Conservation (phyloP, 2,888 invertebrate genomes). For the Sympetrum striolatum region DNA sequence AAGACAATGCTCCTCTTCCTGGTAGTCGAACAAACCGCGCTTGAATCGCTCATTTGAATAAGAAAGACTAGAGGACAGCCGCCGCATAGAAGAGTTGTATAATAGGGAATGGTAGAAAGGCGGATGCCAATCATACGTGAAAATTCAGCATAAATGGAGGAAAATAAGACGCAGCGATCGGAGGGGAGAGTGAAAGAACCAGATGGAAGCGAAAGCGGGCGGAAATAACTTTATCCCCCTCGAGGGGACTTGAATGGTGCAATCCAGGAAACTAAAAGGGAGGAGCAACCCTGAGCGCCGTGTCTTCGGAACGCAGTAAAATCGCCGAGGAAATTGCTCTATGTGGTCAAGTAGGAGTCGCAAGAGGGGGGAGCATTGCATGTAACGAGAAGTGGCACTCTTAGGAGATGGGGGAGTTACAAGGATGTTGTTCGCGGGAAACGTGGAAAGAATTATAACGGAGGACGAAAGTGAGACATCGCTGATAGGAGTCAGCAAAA, state of each 20-base stretch:
- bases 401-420: not conserved
- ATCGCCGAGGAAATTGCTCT: constrained; percentile 30
- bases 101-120: no score
- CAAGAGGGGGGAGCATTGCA: not conserved
- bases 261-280: not conserved
- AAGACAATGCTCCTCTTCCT: no score
- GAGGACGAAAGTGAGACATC: not conserved
- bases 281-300: not conserved
- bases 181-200: not conserved
- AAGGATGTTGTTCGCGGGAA: not conserved
- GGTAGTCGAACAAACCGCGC: no score
- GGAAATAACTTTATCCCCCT: constrained; percentile 30
- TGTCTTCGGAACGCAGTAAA: constrained; percentile 35
- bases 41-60: no score
- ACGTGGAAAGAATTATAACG: not conserved
- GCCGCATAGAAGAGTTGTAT: no score
- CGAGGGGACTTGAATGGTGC: not conserved
- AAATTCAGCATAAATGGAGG: not conserved
- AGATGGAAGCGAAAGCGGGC: not conserved
- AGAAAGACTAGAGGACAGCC: no score
- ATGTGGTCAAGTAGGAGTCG: not conserved
- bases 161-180: not conserved
- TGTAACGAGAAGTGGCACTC: not conserved
- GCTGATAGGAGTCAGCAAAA: not conserved
- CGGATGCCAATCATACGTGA: no score